Base-by-base conservation (phyloP, 2,888 invertebrate genomes). In the Sphecodes monilicornis region DNA sequence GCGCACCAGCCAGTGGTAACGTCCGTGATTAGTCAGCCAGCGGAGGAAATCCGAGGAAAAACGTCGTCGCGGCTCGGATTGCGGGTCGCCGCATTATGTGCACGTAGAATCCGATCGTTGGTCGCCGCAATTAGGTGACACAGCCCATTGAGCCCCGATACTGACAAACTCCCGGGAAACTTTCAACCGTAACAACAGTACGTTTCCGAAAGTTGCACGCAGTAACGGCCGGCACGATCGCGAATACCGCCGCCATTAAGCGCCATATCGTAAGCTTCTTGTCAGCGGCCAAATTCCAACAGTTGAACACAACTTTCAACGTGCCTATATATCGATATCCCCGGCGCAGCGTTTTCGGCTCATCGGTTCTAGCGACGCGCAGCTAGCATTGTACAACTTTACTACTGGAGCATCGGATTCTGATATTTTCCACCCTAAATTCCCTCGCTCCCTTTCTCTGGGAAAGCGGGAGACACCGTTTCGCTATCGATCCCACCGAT, bases 111-210 rank as follows among this genome's bases (percentile, higher is more conserved):
- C 77, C 73, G 77, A 78, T 83, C 74, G 84, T 71, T 75, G 75
- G 16, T 75, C 84, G 16, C 32, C 78, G 71, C 78, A 84, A 84
- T 84, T 84, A 84, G 75, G 84, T 72, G 84, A 84, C 75, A 85
- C 85, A 66, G 85, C 85, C 79, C 85, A 84, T 85, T 79, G 85
- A 85, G 60, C 78, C 8, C 64, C 85, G 72, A 85, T 84, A 79
- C 85, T 76, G 78, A 85, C 84, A 84, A 85, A 85, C 85, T 84
- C 73, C 84, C 22, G 32, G 39, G 73, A 74, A 85, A 79, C 79
- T 84, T 73, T 50, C n/a, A 22, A 32, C 64, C 76, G 76, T 79
- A 84, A 79, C 79, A 79, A 80, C 79, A 70, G 66, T 66, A 72
- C 70, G 75, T 80, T 77, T 64, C 43, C 71, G 69, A 41, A 80